Conservation (phyloP, 2,113 vertebrate genomes). For the Rostratula benghalensis region DNA sequence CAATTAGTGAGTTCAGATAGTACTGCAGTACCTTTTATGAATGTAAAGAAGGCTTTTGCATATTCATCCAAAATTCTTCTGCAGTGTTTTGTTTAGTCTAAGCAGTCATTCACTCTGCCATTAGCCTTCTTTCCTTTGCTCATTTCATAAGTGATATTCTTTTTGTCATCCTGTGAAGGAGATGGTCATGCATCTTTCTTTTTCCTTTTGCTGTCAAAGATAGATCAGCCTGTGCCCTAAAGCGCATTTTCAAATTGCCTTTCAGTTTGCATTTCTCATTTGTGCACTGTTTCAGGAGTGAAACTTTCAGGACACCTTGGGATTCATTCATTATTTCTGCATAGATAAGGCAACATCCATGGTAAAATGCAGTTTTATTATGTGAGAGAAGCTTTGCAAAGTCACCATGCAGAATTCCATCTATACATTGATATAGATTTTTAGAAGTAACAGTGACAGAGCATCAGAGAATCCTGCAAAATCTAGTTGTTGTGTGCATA, state of each 20-base stretch:
- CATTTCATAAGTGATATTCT: not conserved
- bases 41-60: not conserved
- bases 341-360: not conserved
- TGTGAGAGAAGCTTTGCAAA: not conserved
- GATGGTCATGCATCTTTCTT: not conserved
- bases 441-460: not conserved
- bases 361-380: not conserved
- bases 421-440: not conserved
- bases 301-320: not conserved
- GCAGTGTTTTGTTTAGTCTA: not conserved
- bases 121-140: not conserved
- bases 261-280: constrained; percentile 40
- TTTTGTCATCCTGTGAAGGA: not conserved
- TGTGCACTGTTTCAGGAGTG: not conserved
- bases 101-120: not conserved
- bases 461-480: not conserved
- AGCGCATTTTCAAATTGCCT: constrained; percentile 43
- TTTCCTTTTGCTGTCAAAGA: not conserved
- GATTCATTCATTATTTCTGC: not conserved
- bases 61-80: not conserved
- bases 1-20: not conserved
- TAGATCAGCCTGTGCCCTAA: not conserved
- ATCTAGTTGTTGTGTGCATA: not conserved
- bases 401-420: not conserved
- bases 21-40: not conserved